A percentile compares a stretch with the other conserved stretches of the same genome.
Evolutionary conservation across 2,888 invertebrate species (phyloP).

Genomic region (Gastrophysa polygoni): DNA sequence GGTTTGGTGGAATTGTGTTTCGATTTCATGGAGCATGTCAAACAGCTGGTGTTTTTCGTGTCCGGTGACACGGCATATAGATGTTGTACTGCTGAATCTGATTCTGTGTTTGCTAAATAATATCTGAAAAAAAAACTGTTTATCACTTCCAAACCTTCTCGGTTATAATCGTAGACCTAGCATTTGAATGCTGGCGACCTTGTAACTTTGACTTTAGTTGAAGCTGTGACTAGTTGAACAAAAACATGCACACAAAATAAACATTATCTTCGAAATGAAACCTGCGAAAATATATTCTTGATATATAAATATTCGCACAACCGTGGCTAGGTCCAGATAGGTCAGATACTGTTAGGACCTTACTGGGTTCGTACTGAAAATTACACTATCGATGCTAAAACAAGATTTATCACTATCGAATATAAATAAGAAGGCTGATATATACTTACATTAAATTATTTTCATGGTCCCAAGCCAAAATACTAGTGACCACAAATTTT

Average conservation of each 20-base stretch:
- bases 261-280: too few species aligned
- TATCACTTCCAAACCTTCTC: neutral
- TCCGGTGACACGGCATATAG: constrained; percentile 73
- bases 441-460: constrained; percentile 69
- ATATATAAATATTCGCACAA: too few species aligned
- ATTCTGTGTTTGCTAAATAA: constrained; percentile 80
- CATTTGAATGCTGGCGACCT: too few species aligned
- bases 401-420: neutral
- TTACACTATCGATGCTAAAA: neutral
- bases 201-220: too few species aligned
- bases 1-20: constrained; percentile 57
- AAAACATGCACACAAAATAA: too few species aligned
- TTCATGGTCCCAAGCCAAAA: constrained; percentile 72
- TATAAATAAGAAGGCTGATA: too few species aligned
- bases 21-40: constrained; percentile 74
- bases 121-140: constrained; percentile 64
- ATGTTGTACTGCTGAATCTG: constrained; percentile 80
- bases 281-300: too few species aligned
- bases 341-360: too few species aligned
- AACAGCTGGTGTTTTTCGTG: constrained; percentile 66
- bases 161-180: too few species aligned
- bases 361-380: too few species aligned
- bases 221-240: too few species aligned
- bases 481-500: constrained; percentile 72
- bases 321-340: too few species aligned